Evolutionary conservation across 1,140 invertebrate species (phyloP).

Genomic region (Manduca sexta): DNA sequence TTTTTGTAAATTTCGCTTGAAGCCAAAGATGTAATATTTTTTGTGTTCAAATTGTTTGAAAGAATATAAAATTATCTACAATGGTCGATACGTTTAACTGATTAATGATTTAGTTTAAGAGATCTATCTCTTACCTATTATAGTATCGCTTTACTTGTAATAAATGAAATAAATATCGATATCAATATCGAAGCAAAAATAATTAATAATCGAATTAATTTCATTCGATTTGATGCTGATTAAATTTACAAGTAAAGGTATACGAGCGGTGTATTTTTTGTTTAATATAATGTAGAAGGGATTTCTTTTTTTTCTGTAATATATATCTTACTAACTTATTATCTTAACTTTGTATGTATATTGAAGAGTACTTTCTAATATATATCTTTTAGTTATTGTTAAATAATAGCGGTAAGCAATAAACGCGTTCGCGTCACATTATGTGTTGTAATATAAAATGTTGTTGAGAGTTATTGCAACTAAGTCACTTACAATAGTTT

Average conservation of each 20-base stretch:
- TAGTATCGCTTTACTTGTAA: too few relatives aligned
- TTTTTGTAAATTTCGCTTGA: constrained; percentile 69
- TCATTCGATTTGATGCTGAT: background rate
- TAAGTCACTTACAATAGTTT: constrained; percentile 71
- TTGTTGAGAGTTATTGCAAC: constrained; percentile 69
- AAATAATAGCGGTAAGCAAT: constrained; percentile 56
- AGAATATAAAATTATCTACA: background rate
- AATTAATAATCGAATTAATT: background rate
- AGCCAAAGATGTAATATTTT: constrained; percentile 66
- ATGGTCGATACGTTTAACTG: background rate
- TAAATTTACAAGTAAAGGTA: background rate
- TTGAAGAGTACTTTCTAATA: constrained; percentile 66
- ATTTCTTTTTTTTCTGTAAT: constrained; percentile 47
- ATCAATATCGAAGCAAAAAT: too few relatives aligned
- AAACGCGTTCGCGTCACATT: constrained; percentile 41
- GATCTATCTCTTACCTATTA: too few relatives aligned
- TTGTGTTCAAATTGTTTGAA: constrained; percentile 43
- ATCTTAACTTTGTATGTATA: constrained; percentile 59
- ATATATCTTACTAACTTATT: constrained; percentile 61
- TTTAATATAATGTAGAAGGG: constrained; percentile 12
- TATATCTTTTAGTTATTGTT: constrained; percentile 67
- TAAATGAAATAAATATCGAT: too few relatives aligned
- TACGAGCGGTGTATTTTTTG: constrained; percentile 2
- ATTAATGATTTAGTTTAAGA: too few relatives aligned
- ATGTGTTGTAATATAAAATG: constrained; percentile 57